Conservation (phyloP, 1,140 invertebrate species). For the Coelopa frigida region DNA sequence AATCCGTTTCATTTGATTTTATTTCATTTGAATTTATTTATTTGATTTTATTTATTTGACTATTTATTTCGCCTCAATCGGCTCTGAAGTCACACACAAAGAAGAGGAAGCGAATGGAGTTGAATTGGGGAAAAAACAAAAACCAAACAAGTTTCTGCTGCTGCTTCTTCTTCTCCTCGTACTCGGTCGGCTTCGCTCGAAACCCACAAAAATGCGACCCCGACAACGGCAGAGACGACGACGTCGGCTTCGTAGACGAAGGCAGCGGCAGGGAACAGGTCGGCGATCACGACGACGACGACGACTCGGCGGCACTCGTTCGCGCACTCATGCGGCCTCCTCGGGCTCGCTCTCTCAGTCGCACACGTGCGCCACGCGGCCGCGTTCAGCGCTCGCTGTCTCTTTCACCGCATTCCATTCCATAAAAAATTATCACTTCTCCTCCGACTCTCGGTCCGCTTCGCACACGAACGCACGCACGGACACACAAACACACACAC, state of each 20-base stretch:
- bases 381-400: slow-evolving; percentile 11
- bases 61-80: no score
- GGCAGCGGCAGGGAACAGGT: not conserved
- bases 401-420: slow-evolving; percentile 17
- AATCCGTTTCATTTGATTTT: no score
- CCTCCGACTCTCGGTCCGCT: slow-evolving; percentile 10
- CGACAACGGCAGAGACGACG: not conserved
- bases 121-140: no score
- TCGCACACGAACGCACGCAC: no score
- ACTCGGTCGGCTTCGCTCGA: no score
- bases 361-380: slow-evolving; percentile 4
- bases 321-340: not conserved
- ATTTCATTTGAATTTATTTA: no score
- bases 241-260: not conserved
- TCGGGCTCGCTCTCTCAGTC: slow-evolving; percentile 9
- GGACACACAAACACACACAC: not conserved
- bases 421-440: slow-evolving; percentile 15
- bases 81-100: no score
- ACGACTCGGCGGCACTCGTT: not conserved
- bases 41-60: no score
- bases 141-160: no score
- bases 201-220: not conserved
- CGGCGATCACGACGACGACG: no score
- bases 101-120: no score
- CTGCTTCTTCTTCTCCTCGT: no score